Base-by-base conservation (phyloP, 2,888 invertebrate species). In the Microdon myrmicae region DNA sequence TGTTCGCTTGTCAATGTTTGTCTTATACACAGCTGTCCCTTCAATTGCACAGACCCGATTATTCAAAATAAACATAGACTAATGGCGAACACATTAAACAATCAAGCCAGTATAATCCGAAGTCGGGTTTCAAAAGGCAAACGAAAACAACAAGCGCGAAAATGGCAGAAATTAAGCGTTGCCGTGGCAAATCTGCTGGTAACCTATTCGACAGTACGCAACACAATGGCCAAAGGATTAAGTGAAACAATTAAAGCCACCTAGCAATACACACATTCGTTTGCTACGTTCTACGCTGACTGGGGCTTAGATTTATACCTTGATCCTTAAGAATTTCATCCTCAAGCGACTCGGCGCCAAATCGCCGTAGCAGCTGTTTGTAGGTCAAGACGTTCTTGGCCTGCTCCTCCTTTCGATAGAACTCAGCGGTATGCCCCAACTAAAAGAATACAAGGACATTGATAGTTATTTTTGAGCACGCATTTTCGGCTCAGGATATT, bases 351-450 rank as follows among this genome's bases (percentile, higher is more conserved):
- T 88, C 87, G 68, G 89, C 89, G 20, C 89, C 90, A 71, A 87
- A 90, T 71, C 87, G 86, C 47, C 82, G 81, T 53, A 91, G 75
- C 26, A 92, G 76, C 70, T 85, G 84, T 71, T 84, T 84, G 75
- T 90, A 89, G 22, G 87, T 87, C 48, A 92, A 82, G 54, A 88
- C 84, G 45, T 82, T 82, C 68, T 86, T 85, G 7, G 78, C 70
- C 25, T 74, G 68, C 16, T 77, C 76, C 72, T 88, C 85, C 47
- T 86, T 83, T 70, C 86, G 83, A 78, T 92, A 94, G 74, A 89
- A 89, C 72, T 92, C 92, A 23, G 93, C 88, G 37, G 89, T 88
- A 43, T 86, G 84, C 29, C 90, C 92, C 74, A 86, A 85, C 93
- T 93, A 75, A n/a, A 41, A 44, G 25, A 32, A 31, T 29, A 51